Percentiles rank a stretch among this genome's conserved stretches.
phyloP scores from a whole-genome alignment of 1,140 invertebrate genomes.

The Metopolophium dirhodum region DNA sequence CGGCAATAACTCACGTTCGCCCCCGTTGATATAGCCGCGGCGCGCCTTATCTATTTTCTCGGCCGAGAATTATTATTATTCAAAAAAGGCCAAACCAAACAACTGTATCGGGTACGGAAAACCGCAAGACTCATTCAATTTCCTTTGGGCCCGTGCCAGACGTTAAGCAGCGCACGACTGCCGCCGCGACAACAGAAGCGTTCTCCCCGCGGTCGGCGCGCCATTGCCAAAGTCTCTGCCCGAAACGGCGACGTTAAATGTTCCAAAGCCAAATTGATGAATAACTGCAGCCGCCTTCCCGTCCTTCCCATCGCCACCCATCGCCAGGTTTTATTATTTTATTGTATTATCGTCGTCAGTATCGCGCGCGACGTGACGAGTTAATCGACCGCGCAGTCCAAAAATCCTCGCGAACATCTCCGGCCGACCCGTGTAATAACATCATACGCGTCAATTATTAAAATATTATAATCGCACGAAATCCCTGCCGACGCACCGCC shows the following conservation, averaged over 20 bases:
- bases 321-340: not conserved
- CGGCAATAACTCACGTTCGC: constrained; percentile 22
- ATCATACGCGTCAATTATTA: too few relatives aligned
- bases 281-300: not conserved
- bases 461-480: not conserved
- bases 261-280: constrained; percentile 53
- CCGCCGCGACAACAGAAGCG: not conserved
- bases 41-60: constrained; percentile 17
- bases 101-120: not conserved
- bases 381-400: not conserved
- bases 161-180: not conserved
- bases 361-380: not conserved
- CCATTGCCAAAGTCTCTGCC: constrained; percentile 31
- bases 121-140: constrained; percentile 34
- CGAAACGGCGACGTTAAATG: constrained; percentile 20
- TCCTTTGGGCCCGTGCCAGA: constrained; percentile 39
- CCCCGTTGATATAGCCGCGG: not conserved
- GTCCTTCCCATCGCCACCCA: not conserved
- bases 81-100: constrained; percentile 10
- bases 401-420: not conserved
- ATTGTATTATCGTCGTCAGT: not conserved
- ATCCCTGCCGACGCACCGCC: not conserved
- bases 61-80: constrained; percentile 24
- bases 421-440: too few relatives aligned
- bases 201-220: not conserved